Evolutionary conservation across 2,888 invertebrate species (phyloP).

Genomic region (Megastigmus dorsalis): DNA sequence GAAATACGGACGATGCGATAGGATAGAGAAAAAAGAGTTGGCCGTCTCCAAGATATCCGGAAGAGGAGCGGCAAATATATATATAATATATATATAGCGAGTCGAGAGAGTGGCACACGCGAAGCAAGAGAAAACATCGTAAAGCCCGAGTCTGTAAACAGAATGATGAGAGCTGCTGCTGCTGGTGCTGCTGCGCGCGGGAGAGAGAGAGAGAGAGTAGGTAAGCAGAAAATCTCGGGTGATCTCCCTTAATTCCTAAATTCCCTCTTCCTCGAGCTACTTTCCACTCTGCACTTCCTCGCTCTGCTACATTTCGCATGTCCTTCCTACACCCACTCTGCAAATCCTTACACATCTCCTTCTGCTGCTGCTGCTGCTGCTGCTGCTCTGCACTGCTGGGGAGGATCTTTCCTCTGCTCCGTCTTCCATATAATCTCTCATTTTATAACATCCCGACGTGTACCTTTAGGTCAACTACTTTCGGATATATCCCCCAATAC

Average conservation of each 20-base stretch:
- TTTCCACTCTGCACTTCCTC: background rate
- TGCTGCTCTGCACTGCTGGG: too few species aligned
- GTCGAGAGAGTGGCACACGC: background rate
- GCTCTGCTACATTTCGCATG: background rate
- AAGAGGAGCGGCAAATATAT: too few species aligned
- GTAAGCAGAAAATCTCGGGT: slow-evolving; percentile 8
- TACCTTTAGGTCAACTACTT: too few species aligned
- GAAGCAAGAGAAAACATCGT: slow-evolving; percentile 3
- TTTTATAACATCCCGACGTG: too few species aligned
- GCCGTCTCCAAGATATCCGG: background rate
- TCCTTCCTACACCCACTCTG: too few species aligned
- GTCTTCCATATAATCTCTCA: background rate
- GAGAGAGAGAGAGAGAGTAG: too few species aligned
- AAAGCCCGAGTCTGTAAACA: slow-evolving; percentile 7
- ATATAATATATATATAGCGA: background rate
- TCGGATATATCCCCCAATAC: too few species aligned
- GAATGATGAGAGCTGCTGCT: background rate
- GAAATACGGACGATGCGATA: background rate
- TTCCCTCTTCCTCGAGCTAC: background rate
- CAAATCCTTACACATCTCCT: too few species aligned
- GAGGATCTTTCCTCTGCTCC: background rate
- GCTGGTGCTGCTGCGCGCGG: background rate
- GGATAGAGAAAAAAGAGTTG: background rate
- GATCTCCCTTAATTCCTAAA: slow-evolving; percentile 11
- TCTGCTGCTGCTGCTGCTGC: too few species aligned